Base-by-base conservation (phyloP, 2,888 invertebrate species). In the Hypomecis punctinalis region DNA sequence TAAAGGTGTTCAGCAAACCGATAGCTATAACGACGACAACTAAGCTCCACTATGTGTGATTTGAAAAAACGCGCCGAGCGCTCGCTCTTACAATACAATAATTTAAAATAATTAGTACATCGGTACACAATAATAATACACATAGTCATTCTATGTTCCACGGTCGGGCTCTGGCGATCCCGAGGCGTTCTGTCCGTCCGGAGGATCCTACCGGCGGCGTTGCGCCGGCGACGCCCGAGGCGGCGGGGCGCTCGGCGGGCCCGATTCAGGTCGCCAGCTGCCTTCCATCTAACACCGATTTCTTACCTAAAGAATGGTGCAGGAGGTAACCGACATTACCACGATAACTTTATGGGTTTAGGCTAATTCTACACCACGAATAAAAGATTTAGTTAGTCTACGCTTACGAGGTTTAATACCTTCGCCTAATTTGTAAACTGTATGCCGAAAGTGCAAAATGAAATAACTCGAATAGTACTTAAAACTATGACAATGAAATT, bases 1-100 rank as follows among this genome's bases (percentile, higher is more conserved):
- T 88, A 89, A 86, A 89, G 87, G 87, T 88, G 87, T 88, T 86
- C 91, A 90, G 91, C 89, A 91, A 91, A 91, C 84, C 83, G 89
- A 90, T 89, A 89, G 90, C 88, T 89, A 88, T 87, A 88, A 87
- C 85, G 89, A 89, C 88, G 85, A 89, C 87, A 89, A 88, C 90
- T 91, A 92, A 90, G 88, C 89, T 90, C 88, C 87, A 89, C 91
- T 92, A 91, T 87, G 88, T 88, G 89, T 91, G 92, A 91, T 91
- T 90, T 89, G 79, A 90, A 91, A 23, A 67, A 90, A 82, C 83
- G 84, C 90, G 89, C 90, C 84, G 88, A 83, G 89, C 89, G 89
- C 90, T 61, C 83, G 81, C 77, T 79, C 86, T 87, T 89, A 89
- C 82, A 75, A 80, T 88, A 91, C 89, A 87, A 87, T 88, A 90